Conservation (phyloP, 2,888 invertebrate genomes). For the Dasypolia templi region DNA sequence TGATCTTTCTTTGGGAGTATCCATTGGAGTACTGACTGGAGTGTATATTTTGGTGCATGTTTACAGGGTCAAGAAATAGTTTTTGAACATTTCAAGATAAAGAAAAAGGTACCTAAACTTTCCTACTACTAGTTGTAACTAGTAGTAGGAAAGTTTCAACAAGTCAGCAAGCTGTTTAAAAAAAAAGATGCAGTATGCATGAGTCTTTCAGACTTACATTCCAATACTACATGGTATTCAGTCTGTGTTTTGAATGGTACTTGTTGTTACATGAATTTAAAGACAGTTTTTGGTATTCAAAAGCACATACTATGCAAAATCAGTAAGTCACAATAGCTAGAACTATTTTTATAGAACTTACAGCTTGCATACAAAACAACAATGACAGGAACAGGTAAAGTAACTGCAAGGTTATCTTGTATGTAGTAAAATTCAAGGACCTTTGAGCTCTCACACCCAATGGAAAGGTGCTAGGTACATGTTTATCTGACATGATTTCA, state of each 20-base stretch:
- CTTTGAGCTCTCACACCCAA: slow-evolving; percentile 8
- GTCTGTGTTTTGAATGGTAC: slow-evolving; percentile 7
- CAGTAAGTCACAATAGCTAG: neutral
- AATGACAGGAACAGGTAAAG: slow-evolving; percentile 38
- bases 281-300: neutral
- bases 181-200: neutral
- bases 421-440: slow-evolving; percentile 32
- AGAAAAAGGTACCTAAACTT: neutral
- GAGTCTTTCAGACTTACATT: neutral
- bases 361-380: slow-evolving; percentile 40
- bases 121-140: too few species aligned
- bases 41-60: neutral
- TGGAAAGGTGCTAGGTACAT: slow-evolving; percentile 30
- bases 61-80: neutral
- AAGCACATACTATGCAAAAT: neutral
- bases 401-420: slow-evolving; percentile 48
- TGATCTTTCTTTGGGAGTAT: too few species aligned
- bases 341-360: neutral
- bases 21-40: too few species aligned
- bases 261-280: neutral
- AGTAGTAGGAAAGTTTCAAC: too few species aligned
- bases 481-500: neutral
- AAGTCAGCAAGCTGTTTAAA: neutral
- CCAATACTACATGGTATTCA: neutral
- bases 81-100: neutral